phyloP scores from a whole-genome alignment of 2,888 invertebrate species.

The Sarcophaga subvicina region DNA sequence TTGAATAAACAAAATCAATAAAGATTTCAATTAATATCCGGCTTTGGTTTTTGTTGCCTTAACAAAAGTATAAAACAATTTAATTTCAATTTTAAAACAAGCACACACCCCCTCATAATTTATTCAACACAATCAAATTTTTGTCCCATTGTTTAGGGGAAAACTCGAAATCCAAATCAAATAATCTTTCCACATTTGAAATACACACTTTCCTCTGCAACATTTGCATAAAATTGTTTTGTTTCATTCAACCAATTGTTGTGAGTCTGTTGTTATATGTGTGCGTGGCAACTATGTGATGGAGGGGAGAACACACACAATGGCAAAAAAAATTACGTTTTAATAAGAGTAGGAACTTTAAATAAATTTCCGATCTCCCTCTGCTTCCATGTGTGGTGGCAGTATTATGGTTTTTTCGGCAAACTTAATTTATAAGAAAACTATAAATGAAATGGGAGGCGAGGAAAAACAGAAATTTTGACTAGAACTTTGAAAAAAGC shows the following conservation, averaged over 20 bases:
- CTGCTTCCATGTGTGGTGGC: background rate
- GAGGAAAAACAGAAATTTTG: too few relatives aligned
- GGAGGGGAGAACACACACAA: background rate
- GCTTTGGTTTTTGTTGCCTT: too few relatives aligned
- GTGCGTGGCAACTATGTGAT: background rate
- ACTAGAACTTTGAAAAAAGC: too few relatives aligned
- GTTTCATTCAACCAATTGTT: conserved; percentile 28
- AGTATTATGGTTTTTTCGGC: too few relatives aligned
- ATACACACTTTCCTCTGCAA: conserved; percentile 15
- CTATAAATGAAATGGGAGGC: too few relatives aligned
- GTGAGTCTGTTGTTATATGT: conserved; percentile 5
- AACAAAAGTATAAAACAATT: background rate
- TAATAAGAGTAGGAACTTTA: conserved; percentile 1
- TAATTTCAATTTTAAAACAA: conserved; percentile 23
- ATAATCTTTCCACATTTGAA: conserved; percentile 31
- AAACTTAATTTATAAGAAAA: too few relatives aligned
- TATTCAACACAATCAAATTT: conserved; percentile 1
- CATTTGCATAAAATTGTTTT: conserved; percentile 56
- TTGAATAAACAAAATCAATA: conserved; percentile 1
- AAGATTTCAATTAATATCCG: background rate
- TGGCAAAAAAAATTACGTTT: conserved; percentile 14
- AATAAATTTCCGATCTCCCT: background rate
- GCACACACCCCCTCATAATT: background rate
- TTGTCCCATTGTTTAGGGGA: background rate
- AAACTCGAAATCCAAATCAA: background rate